phyloP scores from a whole-genome alignment of 2,113 vertebrate species.

The Labrus mixtus region DNA sequence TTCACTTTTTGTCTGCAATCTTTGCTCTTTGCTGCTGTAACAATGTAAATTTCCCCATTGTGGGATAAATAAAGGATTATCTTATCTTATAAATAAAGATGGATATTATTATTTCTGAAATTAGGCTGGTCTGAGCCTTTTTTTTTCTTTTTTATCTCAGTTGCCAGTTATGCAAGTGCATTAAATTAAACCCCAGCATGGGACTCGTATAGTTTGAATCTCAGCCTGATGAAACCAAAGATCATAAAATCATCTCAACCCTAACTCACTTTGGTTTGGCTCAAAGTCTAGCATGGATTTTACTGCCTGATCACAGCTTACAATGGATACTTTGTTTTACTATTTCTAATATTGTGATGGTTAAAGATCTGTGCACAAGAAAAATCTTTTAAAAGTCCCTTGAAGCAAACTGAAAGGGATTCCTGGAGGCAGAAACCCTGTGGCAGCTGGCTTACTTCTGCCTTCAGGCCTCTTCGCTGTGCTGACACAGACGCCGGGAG shows the following conservation, averaged over 20 bases:
- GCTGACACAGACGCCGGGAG: constrained; percentile 64
- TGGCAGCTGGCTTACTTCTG: constrained; percentile 60
- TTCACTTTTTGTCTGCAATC: no score
- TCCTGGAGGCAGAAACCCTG: constrained; percentile 68
- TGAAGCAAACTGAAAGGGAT: constrained; percentile 57
- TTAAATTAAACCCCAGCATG: no score
- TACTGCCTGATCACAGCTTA: constrained; percentile 4
- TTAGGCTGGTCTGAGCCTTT: no score
- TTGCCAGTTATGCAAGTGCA: no score
- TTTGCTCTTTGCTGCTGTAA: no score
- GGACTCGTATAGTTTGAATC: no score
- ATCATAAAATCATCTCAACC: not conserved
- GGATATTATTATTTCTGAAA: no score
- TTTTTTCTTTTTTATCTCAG: no score
- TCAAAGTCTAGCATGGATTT: not conserved
- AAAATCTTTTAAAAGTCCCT: constrained; percentile 17
- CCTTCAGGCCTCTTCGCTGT: constrained; percentile 68
- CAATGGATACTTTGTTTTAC: not conserved
- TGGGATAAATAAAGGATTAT: no score
- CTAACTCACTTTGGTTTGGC: not conserved
- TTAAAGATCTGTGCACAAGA: not conserved
- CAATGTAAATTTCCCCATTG: no score
- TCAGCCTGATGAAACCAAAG: no score
- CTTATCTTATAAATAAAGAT: no score
- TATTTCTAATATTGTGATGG: constrained; percentile 13